These are phyloP conservation scores for Heliconius sara DNA, from an alignment of 2,888 invertebrate species.

Conservation along the genomic window DNA sequence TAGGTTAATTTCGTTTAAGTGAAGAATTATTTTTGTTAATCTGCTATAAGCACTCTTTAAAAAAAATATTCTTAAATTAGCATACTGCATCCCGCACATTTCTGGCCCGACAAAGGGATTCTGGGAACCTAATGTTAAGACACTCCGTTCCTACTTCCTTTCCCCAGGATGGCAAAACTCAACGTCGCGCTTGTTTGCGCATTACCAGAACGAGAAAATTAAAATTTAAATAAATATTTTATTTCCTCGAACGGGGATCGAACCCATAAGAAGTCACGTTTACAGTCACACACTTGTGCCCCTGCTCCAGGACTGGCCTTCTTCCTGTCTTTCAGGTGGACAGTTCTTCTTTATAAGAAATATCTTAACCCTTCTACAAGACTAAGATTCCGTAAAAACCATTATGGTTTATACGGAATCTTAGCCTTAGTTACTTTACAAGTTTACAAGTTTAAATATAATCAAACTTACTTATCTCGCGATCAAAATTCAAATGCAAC, in stretches of 20 bases:
- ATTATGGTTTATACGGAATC: background rate
- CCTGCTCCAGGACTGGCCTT: too few relatives aligned
- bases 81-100: background rate
- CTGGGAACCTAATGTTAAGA: background rate
- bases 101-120: background rate
- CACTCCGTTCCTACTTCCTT: background rate
- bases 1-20: too few relatives aligned
- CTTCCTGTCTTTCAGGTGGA: too few relatives aligned
- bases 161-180: background rate
- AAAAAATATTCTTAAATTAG: too few relatives aligned
- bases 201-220: background rate
- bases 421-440: background rate
- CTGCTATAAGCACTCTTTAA: too few relatives aligned
- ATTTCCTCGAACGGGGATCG: background rate
- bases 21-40: too few relatives aligned
- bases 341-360: background rate
- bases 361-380: background rate
- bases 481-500: slow-evolving; percentile 33
- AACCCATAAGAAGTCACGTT: background rate
- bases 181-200: too few relatives aligned
- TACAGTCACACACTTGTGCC: too few relatives aligned
- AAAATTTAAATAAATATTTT: too few relatives aligned
- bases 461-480: background rate
- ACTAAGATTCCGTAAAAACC: too few relatives aligned
- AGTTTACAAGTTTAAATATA: background rate